Percentiles rank a stretch among this genome's conserved stretches.
Conservation (phyloP, 2,797 vertebrate species). For the Botia almorhae region DNA sequence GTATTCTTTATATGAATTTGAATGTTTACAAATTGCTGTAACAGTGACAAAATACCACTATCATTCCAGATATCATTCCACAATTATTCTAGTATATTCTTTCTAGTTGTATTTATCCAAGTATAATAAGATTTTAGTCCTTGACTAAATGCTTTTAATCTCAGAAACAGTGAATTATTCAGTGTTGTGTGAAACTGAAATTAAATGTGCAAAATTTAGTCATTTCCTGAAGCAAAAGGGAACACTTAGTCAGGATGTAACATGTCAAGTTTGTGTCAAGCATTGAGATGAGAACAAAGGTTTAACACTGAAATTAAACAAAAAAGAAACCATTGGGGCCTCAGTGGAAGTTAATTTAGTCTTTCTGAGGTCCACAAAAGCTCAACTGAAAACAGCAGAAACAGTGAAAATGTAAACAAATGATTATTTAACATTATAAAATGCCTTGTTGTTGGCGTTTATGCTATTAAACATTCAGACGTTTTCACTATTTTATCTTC, state of each 20-base stretch:
- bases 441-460: neutral
- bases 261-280: conserved; percentile 12
- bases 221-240: conserved; percentile 66
- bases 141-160: neutral
- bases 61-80: too few species aligned
- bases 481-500: conserved; percentile 1
- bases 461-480: neutral
- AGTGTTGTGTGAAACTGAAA: neutral
- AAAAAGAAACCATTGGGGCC: neutral
- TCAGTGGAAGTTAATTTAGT: conserved; percentile 61
- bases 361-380: conserved; percentile 72
- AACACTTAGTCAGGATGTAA: conserved; percentile 65
- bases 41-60: too few species aligned
- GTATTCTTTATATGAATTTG: too few species aligned
- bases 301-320: neutral
- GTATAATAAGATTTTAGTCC: too few species aligned
- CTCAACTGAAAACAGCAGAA: conserved; percentile 72
- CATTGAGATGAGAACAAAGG: neutral
- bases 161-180: neutral
- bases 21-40: too few species aligned
- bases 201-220: neutral
- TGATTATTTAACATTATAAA: neutral
- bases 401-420: conserved; percentile 66
- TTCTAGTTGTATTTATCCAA: too few species aligned
- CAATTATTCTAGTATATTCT: too few species aligned